Percentiles rank a stretch among this genome's conserved stretches.
Conservation (phyloP, 2,113 vertebrate genomes). For the Ammospiza caudacuta region DNA sequence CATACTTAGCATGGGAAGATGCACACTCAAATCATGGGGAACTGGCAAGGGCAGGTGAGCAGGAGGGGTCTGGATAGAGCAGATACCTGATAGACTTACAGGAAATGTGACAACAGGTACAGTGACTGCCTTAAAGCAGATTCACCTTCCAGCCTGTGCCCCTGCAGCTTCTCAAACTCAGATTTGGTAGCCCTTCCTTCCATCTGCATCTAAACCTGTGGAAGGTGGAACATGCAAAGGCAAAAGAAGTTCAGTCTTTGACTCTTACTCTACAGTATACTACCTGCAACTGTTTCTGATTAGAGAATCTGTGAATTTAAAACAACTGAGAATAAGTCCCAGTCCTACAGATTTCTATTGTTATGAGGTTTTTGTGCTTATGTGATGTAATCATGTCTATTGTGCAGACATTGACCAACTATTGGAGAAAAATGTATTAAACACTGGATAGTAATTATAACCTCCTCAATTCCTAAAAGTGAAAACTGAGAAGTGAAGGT, state of each 20-base stretch:
- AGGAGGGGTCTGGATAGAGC: not conserved
- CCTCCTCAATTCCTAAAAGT: not conserved
- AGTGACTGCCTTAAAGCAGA: slow-evolving; percentile 83
- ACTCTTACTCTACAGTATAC: not conserved
- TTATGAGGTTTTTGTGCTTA: not conserved
- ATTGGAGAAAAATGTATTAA: not conserved
- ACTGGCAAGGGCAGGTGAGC: not conserved
- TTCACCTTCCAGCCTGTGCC: slow-evolving; percentile 86
- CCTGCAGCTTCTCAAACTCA: slow-evolving; percentile 85
- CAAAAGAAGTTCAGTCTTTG: not conserved
- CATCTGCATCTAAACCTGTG: slow-evolving; percentile 74
- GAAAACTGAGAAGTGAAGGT: not conserved
- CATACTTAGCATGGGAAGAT: not conserved
- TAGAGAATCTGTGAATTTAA: not conserved
- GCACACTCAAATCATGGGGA: not conserved
- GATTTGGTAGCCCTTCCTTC: slow-evolving; percentile 82
- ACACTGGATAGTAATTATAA: not conserved
- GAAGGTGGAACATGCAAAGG: not conserved
- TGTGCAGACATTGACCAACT: not conserved
- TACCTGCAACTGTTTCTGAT: not conserved
- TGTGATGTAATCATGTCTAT: not conserved
- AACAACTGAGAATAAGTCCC: not conserved
- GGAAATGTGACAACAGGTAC: slow-evolving; percentile 83
- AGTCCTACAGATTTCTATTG: not conserved
- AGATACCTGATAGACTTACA: slow-evolving; percentile 79